phyloP scores from a whole-genome alignment of 23 tunicate genomes.

The Ascidia mentula region DNA sequence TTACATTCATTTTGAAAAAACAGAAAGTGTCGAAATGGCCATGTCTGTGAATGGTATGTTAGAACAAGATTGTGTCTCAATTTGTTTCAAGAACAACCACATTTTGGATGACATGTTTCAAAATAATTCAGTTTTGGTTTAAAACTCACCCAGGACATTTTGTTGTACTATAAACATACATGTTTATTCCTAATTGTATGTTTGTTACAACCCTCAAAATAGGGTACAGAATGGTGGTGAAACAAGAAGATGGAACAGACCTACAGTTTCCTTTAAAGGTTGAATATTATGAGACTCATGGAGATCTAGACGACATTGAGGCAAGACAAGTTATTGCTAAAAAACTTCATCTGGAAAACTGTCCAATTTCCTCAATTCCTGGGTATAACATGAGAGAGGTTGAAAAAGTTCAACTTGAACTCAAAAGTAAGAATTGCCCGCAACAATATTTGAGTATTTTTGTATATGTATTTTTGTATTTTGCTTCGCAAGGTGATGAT shows the following conservation, averaged over 20 bases:
- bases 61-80: not conserved
- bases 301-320: slow-evolving; percentile 33
- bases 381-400: not conserved
- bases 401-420: slow-evolving; percentile 13
- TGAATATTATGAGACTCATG: slow-evolving; percentile 27
- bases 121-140: too few relatives aligned
- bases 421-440: slow-evolving; percentile 20
- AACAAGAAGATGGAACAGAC: slow-evolving; percentile 26
- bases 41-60: slow-evolving; percentile 26
- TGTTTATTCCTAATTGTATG: not conserved
- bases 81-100: not conserved
- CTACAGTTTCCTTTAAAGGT: slow-evolving; percentile 4
- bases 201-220: not conserved
- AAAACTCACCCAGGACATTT: too few relatives aligned
- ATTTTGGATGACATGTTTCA: not conserved
- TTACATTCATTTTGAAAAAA: slow-evolving; percentile 34
- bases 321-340: slow-evolving; percentile 24
- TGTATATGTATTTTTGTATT: not conserved
- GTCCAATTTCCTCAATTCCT: slow-evolving; percentile 15
- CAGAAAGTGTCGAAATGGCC: slow-evolving; percentile 40
- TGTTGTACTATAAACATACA: not conserved
- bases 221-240: slow-evolving; percentile 44
- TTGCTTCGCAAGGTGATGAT: slow-evolving; percentile 7
- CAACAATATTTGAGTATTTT: not conserved
- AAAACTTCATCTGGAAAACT: not conserved